Percentiles rank a stretch among this genome's conserved stretches.
Evolutionary conservation across 2,888 invertebrate species (phyloP).

Genomic region (Resseliella maxima): DNA sequence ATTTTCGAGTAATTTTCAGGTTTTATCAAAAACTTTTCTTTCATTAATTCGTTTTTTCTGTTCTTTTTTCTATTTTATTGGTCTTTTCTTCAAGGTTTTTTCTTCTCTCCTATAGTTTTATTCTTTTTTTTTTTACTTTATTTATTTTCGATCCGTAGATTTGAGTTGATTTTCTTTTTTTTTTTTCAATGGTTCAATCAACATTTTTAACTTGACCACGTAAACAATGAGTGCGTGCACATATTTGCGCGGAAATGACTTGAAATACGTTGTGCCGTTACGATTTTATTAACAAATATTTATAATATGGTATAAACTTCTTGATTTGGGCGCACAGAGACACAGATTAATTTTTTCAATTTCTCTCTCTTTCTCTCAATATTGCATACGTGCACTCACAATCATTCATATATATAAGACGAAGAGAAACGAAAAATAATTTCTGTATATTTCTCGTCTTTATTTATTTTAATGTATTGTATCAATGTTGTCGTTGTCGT

Average conservation of each 20-base stretch:
- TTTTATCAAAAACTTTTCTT: too few species aligned
- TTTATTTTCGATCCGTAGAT: too few species aligned
- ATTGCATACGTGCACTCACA: background rate
- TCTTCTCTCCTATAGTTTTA: too few species aligned
- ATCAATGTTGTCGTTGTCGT: slow-evolving; percentile 11
- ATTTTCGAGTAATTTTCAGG: too few species aligned
- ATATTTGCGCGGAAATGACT: background rate
- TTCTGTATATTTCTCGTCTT: background rate
- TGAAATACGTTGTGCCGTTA: slow-evolving; percentile 2
- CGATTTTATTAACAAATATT: slow-evolving; percentile 10
- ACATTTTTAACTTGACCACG: background rate
- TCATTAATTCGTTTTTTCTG: too few species aligned
- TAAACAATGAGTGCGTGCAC: background rate
- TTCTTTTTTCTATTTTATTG: too few species aligned
- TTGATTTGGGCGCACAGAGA: slow-evolving; percentile 36
- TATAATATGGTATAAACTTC: background rate
- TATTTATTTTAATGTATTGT: background rate
- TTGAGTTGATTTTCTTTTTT: background rate
- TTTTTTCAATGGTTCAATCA: background rate
- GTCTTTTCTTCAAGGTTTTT: too few species aligned
- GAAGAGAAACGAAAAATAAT: background rate
- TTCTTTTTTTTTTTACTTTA: background rate
- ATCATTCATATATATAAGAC: slow-evolving; percentile 12
- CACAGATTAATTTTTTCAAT: too few species aligned
- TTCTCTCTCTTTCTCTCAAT: too few species aligned